Evolutionary conservation across 1,140 invertebrate genomes (phyloP).

Genomic region (Lepidurus packardi): DNA sequence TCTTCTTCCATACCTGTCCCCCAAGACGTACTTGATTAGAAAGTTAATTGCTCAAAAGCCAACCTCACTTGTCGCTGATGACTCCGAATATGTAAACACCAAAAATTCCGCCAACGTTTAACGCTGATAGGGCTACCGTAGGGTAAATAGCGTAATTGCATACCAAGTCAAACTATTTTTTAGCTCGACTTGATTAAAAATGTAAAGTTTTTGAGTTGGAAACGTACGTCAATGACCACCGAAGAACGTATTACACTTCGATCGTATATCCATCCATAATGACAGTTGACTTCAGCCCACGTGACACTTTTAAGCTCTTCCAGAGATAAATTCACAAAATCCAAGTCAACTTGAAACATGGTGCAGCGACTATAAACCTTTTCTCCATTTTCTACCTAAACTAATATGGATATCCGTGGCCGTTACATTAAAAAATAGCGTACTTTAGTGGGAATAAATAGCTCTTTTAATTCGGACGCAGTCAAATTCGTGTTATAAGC

Average conservation of each 20-base stretch:
- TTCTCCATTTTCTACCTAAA: conserved; percentile 27
- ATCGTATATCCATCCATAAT: conserved; percentile 75
- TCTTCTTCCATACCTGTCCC: conserved; percentile 62
- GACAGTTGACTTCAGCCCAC: conserved; percentile 52
- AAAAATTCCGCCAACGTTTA: conserved; percentile 75
- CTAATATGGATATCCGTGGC: background rate
- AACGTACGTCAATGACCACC: conserved; percentile 71
- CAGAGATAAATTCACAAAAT: background rate
- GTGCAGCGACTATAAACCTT: conserved; percentile 25
- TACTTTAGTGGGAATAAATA: conserved; percentile 31
- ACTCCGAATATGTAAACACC: conserved; percentile 78
- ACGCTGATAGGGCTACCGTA: conserved; percentile 69
- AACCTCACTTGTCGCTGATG: conserved; percentile 64
- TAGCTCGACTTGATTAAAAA: conserved; percentile 24
- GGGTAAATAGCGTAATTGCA: conserved; percentile 77
- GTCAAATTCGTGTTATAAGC: conserved; percentile 40
- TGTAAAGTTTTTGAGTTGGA: background rate
- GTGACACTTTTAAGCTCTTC: background rate
- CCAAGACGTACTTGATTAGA: conserved; percentile 23
- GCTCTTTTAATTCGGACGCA: conserved; percentile 37
- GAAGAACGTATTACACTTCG: conserved; percentile 61
- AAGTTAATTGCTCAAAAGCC: background rate
- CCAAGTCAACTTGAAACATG: conserved; percentile 24
- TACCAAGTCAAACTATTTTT: conserved; percentile 73
- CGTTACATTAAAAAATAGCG: background rate